Conservation (phyloP, 2,888 invertebrate species). For the Aporophyla lueneburgensis region DNA sequence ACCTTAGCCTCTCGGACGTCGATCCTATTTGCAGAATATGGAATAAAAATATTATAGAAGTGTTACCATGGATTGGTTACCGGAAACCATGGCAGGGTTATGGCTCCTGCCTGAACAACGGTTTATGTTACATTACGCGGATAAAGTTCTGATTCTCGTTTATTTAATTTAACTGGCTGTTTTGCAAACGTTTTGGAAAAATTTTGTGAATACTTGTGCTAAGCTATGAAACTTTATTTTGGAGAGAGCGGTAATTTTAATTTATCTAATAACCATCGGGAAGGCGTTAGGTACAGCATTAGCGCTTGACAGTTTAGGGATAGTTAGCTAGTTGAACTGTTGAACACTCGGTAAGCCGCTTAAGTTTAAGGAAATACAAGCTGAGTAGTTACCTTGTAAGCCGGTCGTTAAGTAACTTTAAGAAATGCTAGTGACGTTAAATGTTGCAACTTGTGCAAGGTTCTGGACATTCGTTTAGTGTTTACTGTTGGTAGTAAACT, state of each 20-base stretch:
- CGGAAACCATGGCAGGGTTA: no score
- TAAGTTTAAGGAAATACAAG: slow-evolving; percentile 43
- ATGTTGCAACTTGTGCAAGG: slow-evolving; percentile 20
- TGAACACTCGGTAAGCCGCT: slow-evolving; percentile 29
- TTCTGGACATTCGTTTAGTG: background rate
- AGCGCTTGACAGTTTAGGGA: slow-evolving; percentile 10
- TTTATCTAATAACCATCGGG: background rate
- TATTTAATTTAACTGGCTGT: no score
- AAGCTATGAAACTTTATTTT: background rate
- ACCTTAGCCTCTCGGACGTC: no score
- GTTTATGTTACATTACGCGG: no score
- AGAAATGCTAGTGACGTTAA: slow-evolving; percentile 32
- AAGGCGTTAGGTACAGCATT: slow-evolving; percentile 2
- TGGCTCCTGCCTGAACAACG: no score
- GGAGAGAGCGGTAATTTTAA: background rate
- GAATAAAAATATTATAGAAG: no score
- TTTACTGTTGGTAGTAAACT: background rate
- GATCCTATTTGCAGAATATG: no score
- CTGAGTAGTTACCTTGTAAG: slow-evolving; percentile 14
- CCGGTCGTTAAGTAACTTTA: slow-evolving; percentile 33
- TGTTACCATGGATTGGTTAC: no score
- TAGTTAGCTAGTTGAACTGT: slow-evolving; percentile 16
- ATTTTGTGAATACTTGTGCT: no score
- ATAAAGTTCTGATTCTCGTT: no score
- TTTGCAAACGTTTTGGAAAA: no score